Base-by-base conservation (phyloP, 1,140 invertebrate species). In the Doryteuthis pealeii region DNA sequence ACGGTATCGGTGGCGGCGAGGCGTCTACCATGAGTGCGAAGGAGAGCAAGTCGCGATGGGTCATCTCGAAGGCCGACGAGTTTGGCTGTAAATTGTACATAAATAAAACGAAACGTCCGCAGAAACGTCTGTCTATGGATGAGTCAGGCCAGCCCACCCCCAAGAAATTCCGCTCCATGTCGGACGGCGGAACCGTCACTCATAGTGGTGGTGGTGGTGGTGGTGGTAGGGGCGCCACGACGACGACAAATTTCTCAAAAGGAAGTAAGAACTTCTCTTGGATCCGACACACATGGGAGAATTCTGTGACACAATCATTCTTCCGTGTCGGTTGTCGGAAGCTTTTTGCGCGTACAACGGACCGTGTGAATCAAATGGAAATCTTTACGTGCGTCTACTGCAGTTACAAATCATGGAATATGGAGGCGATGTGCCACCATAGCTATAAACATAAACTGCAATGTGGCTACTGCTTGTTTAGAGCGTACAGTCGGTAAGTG, bases 381-480 rank as follows among this genome's bases (percentile, higher is more conserved):
- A 32, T 68, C 8, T 68, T 26, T 33, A 31, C 28, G 66, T 68
- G 66, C 31, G 32, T 32, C 30, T 33, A 22, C 28, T 68, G 66
- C 31, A 68, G 66, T 26, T 33, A 32, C 31, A 68, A 33, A 10
- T 32, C 66, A 5, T 31, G 32, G 66, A 33, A 68, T 31, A 31
- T 68, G 66, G 30, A 68, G 66, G 32, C 66, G 12, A 68, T 68
- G 32, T 68, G 66, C 30, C 30, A 68, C 30, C 66, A 68, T 33
- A 68, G 6, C 8, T 33, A 68, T 10, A 32, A 31, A 32, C 66
- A 68, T 68, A 31, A 33, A 32, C 66, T 33, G 30, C 66, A 68
- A 22, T 68, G 66, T 33, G 66, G 66, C 31, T 68, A 68, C 32
- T 68, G 66, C 22, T 68, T 68, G 66, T 68, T 68, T 30, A 6